A percentile compares a stretch with the other conserved stretches of the same genome.
Evolutionary conservation across 2,113 vertebrate genomes (phyloP).

Genomic region (Trinectes maculatus): DNA sequence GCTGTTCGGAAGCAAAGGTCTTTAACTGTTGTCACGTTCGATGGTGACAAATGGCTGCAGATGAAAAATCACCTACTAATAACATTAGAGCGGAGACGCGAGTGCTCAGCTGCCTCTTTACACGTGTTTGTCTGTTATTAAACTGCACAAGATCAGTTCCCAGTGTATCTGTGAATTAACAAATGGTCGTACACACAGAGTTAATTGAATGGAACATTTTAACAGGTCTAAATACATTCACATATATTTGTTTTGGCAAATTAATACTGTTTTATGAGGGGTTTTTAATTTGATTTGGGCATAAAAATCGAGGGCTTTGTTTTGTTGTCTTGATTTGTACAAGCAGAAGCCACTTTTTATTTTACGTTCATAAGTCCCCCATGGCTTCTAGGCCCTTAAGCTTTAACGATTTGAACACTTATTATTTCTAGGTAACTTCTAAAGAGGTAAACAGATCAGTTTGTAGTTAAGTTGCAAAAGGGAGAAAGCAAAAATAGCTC

Average conservation of each 20-base stretch:
- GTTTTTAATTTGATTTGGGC: too few relatives aligned
- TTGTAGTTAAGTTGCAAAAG: background rate
- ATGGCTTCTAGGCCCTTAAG: background rate
- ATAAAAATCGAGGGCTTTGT: background rate
- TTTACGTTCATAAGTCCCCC: background rate
- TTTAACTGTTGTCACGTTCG: background rate
- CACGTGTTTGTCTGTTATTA: background rate
- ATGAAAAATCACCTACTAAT: background rate
- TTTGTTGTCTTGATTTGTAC: background rate
- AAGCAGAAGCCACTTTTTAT: background rate
- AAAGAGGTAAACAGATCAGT: constrained; percentile 1
- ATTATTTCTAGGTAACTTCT: background rate
- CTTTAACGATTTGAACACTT: background rate
- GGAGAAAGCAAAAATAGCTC: background rate
- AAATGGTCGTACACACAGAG: background rate
- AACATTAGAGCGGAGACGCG: background rate
- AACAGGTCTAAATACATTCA: too few relatives aligned
- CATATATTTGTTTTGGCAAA: background rate
- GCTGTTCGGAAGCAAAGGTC: background rate
- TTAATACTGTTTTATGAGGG: background rate
- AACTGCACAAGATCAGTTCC: background rate
- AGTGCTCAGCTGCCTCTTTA: background rate
- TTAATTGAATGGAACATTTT: background rate
- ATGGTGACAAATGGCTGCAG: constrained; percentile 6
- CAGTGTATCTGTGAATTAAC: background rate